Percentiles rank a stretch among this genome's conserved stretches.
Conservation (phyloP, 2,797 vertebrate species). For the Brotogeris chrysoptera region DNA sequence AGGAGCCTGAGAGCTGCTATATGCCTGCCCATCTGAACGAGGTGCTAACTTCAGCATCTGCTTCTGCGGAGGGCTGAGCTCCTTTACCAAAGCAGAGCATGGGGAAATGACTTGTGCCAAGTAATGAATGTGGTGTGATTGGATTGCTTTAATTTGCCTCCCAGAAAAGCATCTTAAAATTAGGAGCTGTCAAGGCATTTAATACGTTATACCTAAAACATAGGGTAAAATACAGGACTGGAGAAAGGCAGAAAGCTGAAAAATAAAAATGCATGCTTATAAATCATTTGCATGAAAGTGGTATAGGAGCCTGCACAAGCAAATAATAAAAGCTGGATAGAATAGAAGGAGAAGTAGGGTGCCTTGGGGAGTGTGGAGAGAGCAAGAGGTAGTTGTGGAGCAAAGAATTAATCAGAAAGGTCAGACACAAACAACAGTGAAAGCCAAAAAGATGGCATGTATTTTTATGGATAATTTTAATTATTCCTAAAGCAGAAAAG, state of each 20-base stretch:
- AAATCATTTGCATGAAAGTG: background rate
- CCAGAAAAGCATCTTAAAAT: background rate
- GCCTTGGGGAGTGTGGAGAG: background rate
- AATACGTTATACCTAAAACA: background rate
- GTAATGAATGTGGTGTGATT: background rate
- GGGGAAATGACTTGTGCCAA: background rate
- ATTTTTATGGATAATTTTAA: background rate
- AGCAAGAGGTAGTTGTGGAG: background rate
- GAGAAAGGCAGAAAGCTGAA: background rate
- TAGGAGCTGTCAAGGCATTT: background rate
- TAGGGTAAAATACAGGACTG: background rate
- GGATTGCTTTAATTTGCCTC: background rate
- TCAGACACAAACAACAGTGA: background rate
- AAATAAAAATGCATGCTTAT: background rate
- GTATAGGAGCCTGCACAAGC: background rate
- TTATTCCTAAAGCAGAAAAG: background rate
- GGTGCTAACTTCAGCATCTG: conserved; percentile 22
- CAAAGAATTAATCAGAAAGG: background rate
- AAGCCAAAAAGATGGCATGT: background rate
- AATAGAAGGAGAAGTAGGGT: background rate
- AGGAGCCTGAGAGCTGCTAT: background rate
- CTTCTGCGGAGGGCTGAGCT: background rate
- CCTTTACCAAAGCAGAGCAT: background rate
- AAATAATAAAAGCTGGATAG: background rate
- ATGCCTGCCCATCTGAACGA: background rate